A percentile compares a stretch with the other conserved stretches of the same genome.
Evolutionary conservation across 2,113 vertebrate genomes (phyloP).

Genomic region (Indicator maculatus): DNA sequence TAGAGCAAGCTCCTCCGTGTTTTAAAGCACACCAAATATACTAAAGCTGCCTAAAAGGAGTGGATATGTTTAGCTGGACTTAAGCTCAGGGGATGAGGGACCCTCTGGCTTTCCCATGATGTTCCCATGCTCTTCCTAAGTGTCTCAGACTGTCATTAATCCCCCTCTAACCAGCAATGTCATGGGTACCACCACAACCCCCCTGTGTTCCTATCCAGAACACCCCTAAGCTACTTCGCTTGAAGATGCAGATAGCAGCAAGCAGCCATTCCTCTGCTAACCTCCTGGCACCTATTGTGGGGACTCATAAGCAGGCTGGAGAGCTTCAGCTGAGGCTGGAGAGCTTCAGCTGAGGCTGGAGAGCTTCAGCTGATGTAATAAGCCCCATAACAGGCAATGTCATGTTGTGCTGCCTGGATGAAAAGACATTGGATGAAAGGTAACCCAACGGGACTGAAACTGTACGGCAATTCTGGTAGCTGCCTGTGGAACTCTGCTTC

Average conservation of each 20-base stretch:
- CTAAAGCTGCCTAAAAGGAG: background rate
- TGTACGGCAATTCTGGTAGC: background rate
- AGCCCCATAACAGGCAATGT: accelerated
- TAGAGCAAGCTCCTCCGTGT: background rate
- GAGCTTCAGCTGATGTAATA: background rate
- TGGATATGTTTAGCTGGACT: background rate
- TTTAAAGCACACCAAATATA: background rate
- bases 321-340: background rate
- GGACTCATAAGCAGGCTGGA: background rate
- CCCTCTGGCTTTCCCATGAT: background rate
- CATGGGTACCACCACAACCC: background rate
- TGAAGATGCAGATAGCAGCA: background rate
- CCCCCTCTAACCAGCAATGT: background rate
- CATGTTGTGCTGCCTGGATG: background rate
- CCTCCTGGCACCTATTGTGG: accelerated
- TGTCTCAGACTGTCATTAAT: background rate
- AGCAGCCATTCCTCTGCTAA: background rate
- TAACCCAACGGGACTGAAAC: background rate
- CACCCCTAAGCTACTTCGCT: background rate
- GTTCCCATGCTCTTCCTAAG: background rate
- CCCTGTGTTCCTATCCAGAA: accelerated
- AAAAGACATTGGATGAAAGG: background rate
- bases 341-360: too few species aligned
- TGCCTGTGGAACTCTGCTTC: background rate
- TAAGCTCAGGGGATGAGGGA: background rate